Base-by-base conservation (phyloP, 2,113 vertebrate genomes). In the Chionis minor region DNA sequence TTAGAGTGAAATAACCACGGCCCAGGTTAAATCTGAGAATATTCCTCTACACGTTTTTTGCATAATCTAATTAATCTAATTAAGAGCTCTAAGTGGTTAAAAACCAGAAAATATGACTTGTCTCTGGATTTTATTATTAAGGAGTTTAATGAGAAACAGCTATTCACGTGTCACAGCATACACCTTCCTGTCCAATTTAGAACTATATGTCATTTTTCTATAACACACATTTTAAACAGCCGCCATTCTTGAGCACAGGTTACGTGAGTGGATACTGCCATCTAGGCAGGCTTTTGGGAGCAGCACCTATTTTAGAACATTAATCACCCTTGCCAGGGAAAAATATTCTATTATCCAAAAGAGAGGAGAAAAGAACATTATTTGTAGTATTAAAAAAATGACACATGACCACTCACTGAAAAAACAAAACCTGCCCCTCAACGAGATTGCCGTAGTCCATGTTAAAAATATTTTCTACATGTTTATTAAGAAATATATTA, bases 221-320 rank as follows among this genome's bases (percentile, higher is more conserved):
- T 24, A 90, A 42, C 35, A 78, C 0, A 0, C 24, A 27, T 42
- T 72, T 77, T 27, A 11, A 86, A 58, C 54, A 78, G 71, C 51
- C 3, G 7, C 74, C 74, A 80, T 61, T 62, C 75, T 22, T 23
- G 54, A 94, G 85, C 69, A 45, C 14, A 91, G 69, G 83, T 97
- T 97, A 47, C 1, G 1, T 54, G 96, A 95, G 90, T 44, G 47
- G 88, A 96, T 62, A 44, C 92, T 97, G 97, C 97, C 97, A 98
- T 94, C 97, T 98, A 97, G 97, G 80, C 91, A 96, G 62, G 49
- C 23, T 81, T 91, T 38, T 13, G 65, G 65, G 90, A 94, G 90
- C 56, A 81, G 78, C 97, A 96, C 16, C 42, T 69, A 14, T n/a
- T 81, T 71, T 69, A 49, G 28, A 87, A 88, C 47, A 51, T 19